Evolutionary conservation across 35 echinoderm and acorn worm genomes (phyloP).

Genomic region (Hemicentrotus pulcherrimus): DNA sequence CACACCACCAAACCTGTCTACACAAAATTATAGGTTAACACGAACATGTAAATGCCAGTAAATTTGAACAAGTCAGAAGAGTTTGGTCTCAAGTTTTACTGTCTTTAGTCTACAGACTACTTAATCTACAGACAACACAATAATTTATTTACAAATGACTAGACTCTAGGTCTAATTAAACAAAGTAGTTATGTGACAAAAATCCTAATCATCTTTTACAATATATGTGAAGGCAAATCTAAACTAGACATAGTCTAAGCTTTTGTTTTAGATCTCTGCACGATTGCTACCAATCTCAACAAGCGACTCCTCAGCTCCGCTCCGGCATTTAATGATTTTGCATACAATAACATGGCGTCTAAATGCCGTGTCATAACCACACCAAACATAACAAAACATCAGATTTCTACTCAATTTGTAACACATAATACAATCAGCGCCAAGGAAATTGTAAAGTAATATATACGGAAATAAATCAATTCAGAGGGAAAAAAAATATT

Average conservation of each 20-base stretch:
- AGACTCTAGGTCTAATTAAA: too few species aligned
- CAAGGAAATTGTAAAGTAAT: not conserved
- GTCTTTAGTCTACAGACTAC: not conserved
- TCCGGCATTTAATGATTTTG: not conserved
- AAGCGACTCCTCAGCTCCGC: not conserved
- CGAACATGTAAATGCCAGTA: too few species aligned
- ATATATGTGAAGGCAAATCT: not conserved
- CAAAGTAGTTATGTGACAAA: not conserved
- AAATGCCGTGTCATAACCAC: conserved; percentile 24
- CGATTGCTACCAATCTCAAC: not conserved
- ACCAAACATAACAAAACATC: conserved; percentile 17
- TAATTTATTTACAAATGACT: not conserved
- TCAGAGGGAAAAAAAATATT: not conserved
- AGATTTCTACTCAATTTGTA: not conserved
- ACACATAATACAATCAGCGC: not conserved
- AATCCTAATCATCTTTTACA: not conserved
- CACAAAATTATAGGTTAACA: too few species aligned
- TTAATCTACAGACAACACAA: not conserved
- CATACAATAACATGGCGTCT: conserved; percentile 19
- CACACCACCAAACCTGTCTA: too few species aligned
- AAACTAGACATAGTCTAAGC: not conserved
- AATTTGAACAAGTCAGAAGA: too few species aligned
- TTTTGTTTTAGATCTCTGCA: not conserved
- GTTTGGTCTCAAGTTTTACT: too few species aligned
- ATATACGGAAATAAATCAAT: not conserved